Conservation (phyloP, 2,888 invertebrate species). For the Tolmerus cingulatus region DNA sequence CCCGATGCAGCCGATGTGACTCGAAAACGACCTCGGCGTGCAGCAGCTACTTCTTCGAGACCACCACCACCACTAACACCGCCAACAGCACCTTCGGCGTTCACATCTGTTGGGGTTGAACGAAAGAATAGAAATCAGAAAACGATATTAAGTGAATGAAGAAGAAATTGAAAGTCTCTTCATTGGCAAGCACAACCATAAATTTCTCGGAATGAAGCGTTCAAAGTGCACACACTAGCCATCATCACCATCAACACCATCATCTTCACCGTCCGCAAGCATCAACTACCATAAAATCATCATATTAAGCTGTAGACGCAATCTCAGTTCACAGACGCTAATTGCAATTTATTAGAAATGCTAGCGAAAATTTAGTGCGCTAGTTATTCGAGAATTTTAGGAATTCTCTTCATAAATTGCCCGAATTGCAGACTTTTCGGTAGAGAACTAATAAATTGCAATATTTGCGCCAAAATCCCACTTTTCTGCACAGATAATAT, state of each 20-base stretch:
- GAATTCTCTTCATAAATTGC: not conserved
- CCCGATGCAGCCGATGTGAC: constrained; percentile 64
- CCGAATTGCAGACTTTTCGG: not conserved
- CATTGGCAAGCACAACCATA: not conserved
- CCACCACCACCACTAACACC: constrained; percentile 52
- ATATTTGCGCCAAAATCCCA: not conserved
- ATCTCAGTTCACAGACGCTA: not conserved
- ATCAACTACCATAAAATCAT: not conserved
- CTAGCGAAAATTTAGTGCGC: not conserved
- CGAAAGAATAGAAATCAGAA: not conserved
- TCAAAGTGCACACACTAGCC: not conserved
- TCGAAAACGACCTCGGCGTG: constrained; percentile 66
- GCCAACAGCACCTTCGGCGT: constrained; percentile 54
- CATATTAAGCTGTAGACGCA: not conserved
- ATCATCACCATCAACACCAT: not conserved
- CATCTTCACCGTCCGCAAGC: not conserved
- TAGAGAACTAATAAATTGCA: not conserved
- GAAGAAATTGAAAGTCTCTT: not conserved
- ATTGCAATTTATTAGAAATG: not conserved
- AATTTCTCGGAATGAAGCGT: not conserved
- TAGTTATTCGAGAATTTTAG: not conserved
- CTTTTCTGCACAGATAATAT: not conserved
- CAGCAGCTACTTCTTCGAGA: constrained; percentile 58
- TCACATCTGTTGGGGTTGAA: constrained; percentile 49
- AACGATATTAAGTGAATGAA: not conserved